Conservation (phyloP, 2,888 invertebrate species). For the Daptonema setosum region DNA sequence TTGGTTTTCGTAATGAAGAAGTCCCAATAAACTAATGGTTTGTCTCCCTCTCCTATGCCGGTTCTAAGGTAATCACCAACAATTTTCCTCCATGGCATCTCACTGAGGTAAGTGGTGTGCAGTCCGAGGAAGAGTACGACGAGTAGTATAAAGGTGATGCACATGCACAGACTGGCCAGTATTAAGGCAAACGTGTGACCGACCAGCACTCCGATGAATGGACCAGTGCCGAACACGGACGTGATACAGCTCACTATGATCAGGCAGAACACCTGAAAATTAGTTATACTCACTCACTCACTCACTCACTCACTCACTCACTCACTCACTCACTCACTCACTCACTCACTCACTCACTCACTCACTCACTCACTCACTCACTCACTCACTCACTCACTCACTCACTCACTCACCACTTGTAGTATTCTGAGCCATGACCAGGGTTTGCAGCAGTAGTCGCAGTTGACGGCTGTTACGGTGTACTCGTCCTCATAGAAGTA, state of each 20-base stretch:
- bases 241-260: constrained; percentile 8
- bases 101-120: constrained; percentile 4
- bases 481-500: not conserved
- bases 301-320: not conserved
- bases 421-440: not conserved
- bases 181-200: constrained; percentile 8
- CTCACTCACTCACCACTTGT: constrained; percentile 1
- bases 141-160: constrained; percentile 7
- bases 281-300: too few species aligned
- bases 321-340: constrained; percentile 1
- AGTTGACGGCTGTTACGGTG: not conserved
- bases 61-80: too few species aligned
- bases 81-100: constrained; percentile 5
- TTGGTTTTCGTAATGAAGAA: too few species aligned
- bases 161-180: constrained; percentile 5
- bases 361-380: not conserved
- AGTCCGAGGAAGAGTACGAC: constrained; percentile 7
- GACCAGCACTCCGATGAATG: constrained; percentile 6
- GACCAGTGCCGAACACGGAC: constrained; percentile 5
- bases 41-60: too few species aligned
- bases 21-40: too few species aligned
- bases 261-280: constrained; percentile 3
- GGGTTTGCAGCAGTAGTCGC: constrained; percentile 6
- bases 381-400: constrained; percentile 1
- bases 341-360: not conserved